Evolutionary conservation across 2,888 invertebrate genomes (phyloP).

Genomic region (Creontiades dilutus): DNA sequence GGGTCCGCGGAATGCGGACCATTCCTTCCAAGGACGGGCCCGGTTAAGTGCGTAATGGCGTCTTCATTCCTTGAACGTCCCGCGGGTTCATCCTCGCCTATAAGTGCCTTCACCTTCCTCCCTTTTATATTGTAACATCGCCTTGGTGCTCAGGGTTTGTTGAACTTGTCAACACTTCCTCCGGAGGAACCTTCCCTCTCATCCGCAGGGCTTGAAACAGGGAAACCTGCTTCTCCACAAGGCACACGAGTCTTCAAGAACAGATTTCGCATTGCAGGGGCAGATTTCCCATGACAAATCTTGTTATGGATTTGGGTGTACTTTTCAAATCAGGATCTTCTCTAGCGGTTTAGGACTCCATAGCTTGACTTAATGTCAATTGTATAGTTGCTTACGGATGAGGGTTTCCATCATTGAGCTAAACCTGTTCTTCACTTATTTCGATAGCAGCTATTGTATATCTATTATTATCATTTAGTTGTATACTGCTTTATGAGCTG

Average conservation of each 20-base stretch:
- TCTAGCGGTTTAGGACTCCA: no score
- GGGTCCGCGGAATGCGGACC: conserved; percentile 69
- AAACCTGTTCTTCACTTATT: no score
- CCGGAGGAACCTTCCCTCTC: background rate
- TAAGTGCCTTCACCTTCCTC: conserved; percentile 54
- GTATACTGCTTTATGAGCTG: no score
- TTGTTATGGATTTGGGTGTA: no score
- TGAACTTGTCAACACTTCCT: conserved; percentile 60
- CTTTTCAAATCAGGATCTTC: no score
- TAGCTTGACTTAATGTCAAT: no score
- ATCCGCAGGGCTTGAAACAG: conserved; percentile 3
- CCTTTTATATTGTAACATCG: conserved; percentile 48
- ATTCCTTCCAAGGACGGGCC: conserved; percentile 72
- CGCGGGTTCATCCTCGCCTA: conserved; percentile 38
- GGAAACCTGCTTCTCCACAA: conserved; percentile 25
- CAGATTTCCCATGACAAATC: no score
- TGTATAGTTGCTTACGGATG: no score
- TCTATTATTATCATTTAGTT: no score
- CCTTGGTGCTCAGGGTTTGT: conserved; percentile 51
- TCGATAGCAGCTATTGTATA: no score
- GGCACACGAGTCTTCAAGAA: background rate
- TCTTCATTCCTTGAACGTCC: conserved; percentile 64
- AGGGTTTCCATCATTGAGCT: no score
- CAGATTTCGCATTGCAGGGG: no score
- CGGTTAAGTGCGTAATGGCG: conserved; percentile 64